Percentiles rank a stretch among this genome's conserved stretches.
Evolutionary conservation across 2,888 invertebrate species (phyloP).

Genomic region (Drosophila hamatofila): DNA sequence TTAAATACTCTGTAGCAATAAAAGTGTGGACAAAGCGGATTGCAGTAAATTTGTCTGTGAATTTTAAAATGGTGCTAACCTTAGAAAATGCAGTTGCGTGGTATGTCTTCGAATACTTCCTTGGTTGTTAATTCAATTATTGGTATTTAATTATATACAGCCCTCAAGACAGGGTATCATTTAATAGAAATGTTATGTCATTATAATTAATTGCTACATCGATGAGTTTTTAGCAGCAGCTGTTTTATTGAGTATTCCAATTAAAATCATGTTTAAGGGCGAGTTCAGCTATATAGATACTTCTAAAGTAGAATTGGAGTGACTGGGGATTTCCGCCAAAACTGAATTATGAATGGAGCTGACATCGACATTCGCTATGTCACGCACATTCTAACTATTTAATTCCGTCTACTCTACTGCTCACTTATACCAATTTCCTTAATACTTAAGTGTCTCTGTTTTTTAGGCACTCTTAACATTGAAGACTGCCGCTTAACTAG

Average conservation of each 20-base stretch:
- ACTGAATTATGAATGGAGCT: background rate
- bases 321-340: background rate
- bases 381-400: constrained; percentile 2
- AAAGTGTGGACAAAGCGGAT: constrained; percentile 2
- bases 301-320: background rate
- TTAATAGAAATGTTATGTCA: constrained; percentile 31
- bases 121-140: background rate
- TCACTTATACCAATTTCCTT: background rate
- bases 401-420: background rate
- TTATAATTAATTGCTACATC: constrained; percentile 59
- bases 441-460: background rate
- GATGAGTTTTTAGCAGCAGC: constrained; percentile 17
- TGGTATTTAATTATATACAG: background rate
- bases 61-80: background rate
- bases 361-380: background rate
- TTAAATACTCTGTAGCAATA: constrained; percentile 17
- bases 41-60: background rate
- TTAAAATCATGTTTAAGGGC: constrained; percentile 20
- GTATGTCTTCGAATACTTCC: background rate
- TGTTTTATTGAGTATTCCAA: constrained; percentile 16
- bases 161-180: constrained; percentile 6
- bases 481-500: background rate
- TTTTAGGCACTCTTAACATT: background rate
- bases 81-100: background rate
- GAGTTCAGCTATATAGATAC: background rate